Percentiles rank a stretch among this genome's conserved stretches.
phyloP scores from a whole-genome alignment of 2,888 invertebrate species.

The Macrophya alboannulata region DNA sequence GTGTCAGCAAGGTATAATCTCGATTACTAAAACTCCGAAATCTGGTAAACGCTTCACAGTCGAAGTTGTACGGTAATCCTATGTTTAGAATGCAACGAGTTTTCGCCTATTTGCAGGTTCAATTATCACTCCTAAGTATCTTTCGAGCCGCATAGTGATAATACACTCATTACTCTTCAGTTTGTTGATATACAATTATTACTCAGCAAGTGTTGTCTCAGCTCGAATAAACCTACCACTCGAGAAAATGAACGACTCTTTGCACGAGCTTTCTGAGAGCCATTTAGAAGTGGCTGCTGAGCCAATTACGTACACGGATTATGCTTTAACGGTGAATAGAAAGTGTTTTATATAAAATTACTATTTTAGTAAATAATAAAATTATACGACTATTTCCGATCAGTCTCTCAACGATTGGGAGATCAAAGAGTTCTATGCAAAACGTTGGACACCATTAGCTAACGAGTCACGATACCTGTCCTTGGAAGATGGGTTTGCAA shows the following conservation, averaged over 20 bases:
- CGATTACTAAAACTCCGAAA: not conserved
- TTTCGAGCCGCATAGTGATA: constrained; percentile 71
- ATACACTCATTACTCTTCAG: constrained; percentile 70
- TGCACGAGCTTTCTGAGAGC: constrained; percentile 69
- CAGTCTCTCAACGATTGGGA: constrained; percentile 66
- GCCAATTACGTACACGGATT: constrained; percentile 68
- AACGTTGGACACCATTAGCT: constrained; percentile 71
- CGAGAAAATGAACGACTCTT: constrained; percentile 75
- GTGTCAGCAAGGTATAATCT: constrained; percentile 55
- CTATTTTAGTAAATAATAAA: not conserved
- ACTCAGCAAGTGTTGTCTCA: constrained; percentile 74
- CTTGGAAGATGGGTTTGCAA: constrained; percentile 69
- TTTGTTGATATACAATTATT: constrained; percentile 74
- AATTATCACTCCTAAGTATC: constrained; percentile 66
- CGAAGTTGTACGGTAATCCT: not conserved
- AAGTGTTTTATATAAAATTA: not conserved
- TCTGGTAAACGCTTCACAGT: not conserved
- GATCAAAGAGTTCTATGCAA: constrained; percentile 69
- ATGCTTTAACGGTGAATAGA: constrained; percentile 66
- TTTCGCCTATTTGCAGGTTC: constrained; percentile 66
- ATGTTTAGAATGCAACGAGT: not conserved
- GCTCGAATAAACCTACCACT: constrained; percentile 73
- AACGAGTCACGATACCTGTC: constrained; percentile 68
- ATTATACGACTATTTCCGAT: not conserved
- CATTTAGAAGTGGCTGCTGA: constrained; percentile 70